Percentiles rank a stretch among this genome's conserved stretches.
These are phyloP conservation scores for Linurgus olivaceus DNA, from an alignment of 2,797 vertebrate genomes.

Conservation along the genomic window DNA sequence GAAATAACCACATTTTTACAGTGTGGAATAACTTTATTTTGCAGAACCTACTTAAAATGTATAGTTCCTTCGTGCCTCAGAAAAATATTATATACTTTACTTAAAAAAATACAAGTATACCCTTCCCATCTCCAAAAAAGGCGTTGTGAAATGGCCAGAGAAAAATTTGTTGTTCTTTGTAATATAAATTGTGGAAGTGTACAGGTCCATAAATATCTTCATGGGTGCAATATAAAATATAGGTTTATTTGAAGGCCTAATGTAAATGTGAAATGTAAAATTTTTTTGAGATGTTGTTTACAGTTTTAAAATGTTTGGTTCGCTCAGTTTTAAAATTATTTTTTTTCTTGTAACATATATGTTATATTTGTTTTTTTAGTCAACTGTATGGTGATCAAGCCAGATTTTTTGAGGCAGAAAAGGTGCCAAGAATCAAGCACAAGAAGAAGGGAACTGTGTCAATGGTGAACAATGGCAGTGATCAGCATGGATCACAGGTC, in stretches of 20 bases:
- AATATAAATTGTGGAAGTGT: not conserved
- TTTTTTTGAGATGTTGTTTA: not conserved
- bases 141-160: not conserved
- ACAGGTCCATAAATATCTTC: not conserved
- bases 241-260: not conserved
- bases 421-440: slow-evolving; percentile 93
- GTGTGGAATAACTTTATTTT: not conserved
- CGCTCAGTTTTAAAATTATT: not conserved
- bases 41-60: not conserved
- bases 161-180: not conserved
- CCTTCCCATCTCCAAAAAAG: fast-evolving
- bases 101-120: not conserved
- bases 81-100: not conserved
- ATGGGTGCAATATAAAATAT: not conserved
- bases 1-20: not conserved
- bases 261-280: not conserved
- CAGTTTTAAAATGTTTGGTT: not conserved
- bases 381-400: slow-evolving; percentile 96
- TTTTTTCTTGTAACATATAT: not conserved
- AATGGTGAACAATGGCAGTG: slow-evolving; percentile 96
- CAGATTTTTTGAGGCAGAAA: slow-evolving; percentile 91
- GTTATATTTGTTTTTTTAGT: slow-evolving; percentile 72
- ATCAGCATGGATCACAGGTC: slow-evolving; percentile 95
- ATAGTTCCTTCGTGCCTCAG: not conserved
- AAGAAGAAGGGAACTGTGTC: slow-evolving; percentile 93